Percentiles rank a stretch among this genome's conserved stretches.
Evolutionary conservation across 53 echinoderm and acorn worm species (phyloP).

Genomic region (Echinometra lucunter): DNA sequence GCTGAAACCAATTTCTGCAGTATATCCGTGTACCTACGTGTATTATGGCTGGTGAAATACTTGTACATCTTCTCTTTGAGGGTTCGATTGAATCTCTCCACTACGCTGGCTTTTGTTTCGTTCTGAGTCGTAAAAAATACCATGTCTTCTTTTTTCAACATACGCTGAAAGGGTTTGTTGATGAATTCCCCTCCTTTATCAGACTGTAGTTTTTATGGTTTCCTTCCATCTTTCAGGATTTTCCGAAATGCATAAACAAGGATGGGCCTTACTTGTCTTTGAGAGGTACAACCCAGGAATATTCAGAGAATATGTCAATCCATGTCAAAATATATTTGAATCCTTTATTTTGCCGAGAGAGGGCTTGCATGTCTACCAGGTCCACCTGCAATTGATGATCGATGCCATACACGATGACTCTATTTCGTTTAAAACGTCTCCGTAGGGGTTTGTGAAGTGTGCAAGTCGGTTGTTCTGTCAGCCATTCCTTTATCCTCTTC

Average conservation of each 20-base stretch:
- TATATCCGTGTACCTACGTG: conserved; percentile 62
- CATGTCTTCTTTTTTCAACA: conserved; percentile 49
- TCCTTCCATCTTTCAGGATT: conserved; percentile 61
- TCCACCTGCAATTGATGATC: conserved; percentile 78
- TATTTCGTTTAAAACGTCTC: conserved; percentile 66
- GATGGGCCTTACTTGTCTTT: conserved; percentile 73
- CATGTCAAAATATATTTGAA: conserved; percentile 65
- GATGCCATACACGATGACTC: conserved; percentile 65
- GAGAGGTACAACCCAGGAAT: conserved; percentile 70
- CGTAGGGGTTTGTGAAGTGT: conserved; percentile 71
- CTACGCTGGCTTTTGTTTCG: conserved; percentile 65
- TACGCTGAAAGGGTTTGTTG: conserved; percentile 55
- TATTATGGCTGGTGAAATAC: conserved; percentile 69
- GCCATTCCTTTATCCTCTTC: conserved; percentile 62
- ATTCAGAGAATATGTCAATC: conserved; percentile 78
- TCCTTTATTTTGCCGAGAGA: neutral
- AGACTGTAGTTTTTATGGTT: conserved; percentile 65
- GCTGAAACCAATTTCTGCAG: conserved; percentile 70
- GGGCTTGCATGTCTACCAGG: conserved; percentile 64
- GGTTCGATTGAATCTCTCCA: conserved; percentile 70
- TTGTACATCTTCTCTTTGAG: conserved; percentile 71
- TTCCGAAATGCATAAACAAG: conserved; percentile 61
- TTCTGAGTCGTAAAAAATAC: conserved; percentile 76
- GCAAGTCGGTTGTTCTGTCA: conserved; percentile 64
- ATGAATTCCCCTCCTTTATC: conserved; percentile 82